Evolutionary conservation across 2,113 vertebrate species (phyloP), one percentile per base, ranked within the genome.

Genomic region (Chauna torquata): DNA sequence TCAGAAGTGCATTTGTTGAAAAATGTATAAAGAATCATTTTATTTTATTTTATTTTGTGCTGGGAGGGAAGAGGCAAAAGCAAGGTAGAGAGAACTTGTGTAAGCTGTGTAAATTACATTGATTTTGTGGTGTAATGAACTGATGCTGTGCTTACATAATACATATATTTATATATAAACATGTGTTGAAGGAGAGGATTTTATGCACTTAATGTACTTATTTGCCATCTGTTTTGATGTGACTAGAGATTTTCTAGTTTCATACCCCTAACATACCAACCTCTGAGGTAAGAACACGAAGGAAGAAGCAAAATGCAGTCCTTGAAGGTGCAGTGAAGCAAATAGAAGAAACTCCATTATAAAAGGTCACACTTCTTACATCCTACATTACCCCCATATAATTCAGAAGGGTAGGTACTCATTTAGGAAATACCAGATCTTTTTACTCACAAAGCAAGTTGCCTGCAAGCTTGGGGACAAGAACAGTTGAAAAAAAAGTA

Each of bases 1-100:
- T 44, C 32, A 50, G 12, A 91, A 76, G 16, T 49, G 45, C 54
- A 82, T 94, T 97, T 97, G 85, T 70, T 72, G 47, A 96, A 20
- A 93, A 82, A 71, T 42, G 2, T 45, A 81, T 36, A 79, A 94
- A 91, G 52, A 69, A 62, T 81, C 44, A 57, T 68, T 55, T 77
- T 78, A 52, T 65, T 91, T 47, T 69, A 47, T 71, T 88, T 95
- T 87, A 64, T 89, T 65, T 70, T 65, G 70, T 76, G 23, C 15
- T 77, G 45, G 32, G 20, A 57, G 2, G 9, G 16, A 77, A 91
- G 38, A 83, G 7, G 6, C 68, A 66, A 36, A 86, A 83, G 10
- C 5, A 19, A 16, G 13, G 16, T 74, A 71, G 12, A 78, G 5
- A n/a, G 38, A 79, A 83, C 27, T 42, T 91, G 25, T 12, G 40